Percentiles rank a stretch among this genome's conserved stretches.
phyloP scores from a whole-genome alignment of 2,797 vertebrate genomes.

The Triplophysa bombifrons region DNA sequence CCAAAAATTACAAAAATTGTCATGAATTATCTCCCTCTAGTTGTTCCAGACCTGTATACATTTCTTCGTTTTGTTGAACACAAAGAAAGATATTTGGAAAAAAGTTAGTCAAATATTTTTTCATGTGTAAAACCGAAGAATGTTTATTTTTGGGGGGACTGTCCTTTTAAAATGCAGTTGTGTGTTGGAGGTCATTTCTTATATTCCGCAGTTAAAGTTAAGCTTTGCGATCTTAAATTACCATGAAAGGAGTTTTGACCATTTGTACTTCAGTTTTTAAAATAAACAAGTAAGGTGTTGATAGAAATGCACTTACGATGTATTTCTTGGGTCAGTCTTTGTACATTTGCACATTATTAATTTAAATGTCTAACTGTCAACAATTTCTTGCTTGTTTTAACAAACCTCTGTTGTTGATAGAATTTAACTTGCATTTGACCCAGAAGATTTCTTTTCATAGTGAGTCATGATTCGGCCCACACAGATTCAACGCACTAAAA shows the following conservation, averaged over 20 bases:
- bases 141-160: no score
- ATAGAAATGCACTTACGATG: not conserved
- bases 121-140: no score
- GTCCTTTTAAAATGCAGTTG: not conserved
- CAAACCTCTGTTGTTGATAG: conserved; percentile 2
- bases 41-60: no score
- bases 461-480: not conserved
- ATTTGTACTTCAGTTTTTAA: not conserved
- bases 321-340: not conserved
- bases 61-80: no score
- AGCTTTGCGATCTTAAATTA: not conserved
- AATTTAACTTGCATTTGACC: not conserved
- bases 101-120: no score
- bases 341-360: not conserved
- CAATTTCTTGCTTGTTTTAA: conserved; percentile 3
- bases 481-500: not conserved
- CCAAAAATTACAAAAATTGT: no score
- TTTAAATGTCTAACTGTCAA: conserved; percentile 4
- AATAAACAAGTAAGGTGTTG: conserved; percentile 8
- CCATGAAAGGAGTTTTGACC: not conserved
- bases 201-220: not conserved
- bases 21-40: no score
- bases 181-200: not conserved
- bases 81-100: no score
- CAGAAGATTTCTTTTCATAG: conserved; percentile 10